Conservation (phyloP, 2,888 invertebrate genomes). For the Epinotia bilunana region DNA sequence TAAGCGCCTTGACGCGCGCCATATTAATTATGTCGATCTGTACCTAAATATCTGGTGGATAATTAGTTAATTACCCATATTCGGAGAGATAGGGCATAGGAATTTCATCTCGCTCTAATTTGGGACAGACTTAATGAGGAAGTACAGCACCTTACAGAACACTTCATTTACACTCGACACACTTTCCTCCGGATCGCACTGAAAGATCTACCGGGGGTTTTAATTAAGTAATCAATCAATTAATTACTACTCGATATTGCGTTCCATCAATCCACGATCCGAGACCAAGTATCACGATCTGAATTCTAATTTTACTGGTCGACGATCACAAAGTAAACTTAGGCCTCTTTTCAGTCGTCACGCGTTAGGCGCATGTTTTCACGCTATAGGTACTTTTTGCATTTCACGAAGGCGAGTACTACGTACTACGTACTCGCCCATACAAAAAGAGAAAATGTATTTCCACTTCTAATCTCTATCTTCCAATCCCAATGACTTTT, state of each 20-base stretch:
- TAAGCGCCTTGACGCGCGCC: no score
- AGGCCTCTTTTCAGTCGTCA: background rate
- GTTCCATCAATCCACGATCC: conserved; percentile 3
- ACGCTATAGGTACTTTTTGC: no score
- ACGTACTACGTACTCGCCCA: no score
- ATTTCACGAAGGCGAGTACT: no score
- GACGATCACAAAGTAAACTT: background rate
- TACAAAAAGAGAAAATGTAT: no score
- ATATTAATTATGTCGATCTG: no score
- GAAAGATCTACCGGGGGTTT: background rate
- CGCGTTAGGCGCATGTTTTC: background rate
- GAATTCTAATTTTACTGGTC: background rate
- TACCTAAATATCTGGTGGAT: no score
- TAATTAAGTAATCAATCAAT: conserved; percentile 20
- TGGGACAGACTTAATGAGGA: no score
- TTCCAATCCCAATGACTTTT: no score
- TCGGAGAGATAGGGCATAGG: no score
- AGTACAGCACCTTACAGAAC: background rate
- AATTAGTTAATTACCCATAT: background rate
- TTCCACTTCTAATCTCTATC: no score
- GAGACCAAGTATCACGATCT: conserved; percentile 5
- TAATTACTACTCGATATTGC: background rate
- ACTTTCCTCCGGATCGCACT: background rate
- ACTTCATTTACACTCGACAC: background rate
- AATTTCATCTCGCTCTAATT: no score